phyloP scores from a whole-genome alignment of 2,888 invertebrate genomes.

The Dynastes maya region DNA sequence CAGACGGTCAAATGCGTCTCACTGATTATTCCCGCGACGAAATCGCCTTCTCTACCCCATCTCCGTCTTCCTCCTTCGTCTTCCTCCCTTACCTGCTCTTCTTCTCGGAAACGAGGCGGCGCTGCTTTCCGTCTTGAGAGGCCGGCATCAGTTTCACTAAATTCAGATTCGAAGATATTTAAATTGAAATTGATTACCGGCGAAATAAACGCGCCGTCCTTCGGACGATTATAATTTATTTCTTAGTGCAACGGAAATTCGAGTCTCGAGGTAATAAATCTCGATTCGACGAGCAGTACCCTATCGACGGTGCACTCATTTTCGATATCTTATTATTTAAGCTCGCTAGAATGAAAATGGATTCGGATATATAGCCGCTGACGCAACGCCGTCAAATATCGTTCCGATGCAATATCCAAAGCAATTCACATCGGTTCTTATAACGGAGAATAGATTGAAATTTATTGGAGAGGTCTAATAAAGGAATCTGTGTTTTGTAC shows the following conservation, averaged over 20 bases:
- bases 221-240: conserved; percentile 45
- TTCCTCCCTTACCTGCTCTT: not conserved
- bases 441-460: not conserved
- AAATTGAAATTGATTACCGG: conserved; percentile 51
- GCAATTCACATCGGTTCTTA: conserved; percentile 6
- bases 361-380: conserved; percentile 22
- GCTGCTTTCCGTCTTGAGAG: no score
- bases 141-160: conserved; percentile 33
- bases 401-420: conserved; percentile 23
- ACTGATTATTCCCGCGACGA: conserved; percentile 49
- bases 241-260: conserved; percentile 44
- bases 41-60: not conserved
- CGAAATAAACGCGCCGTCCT: conserved; percentile 33
- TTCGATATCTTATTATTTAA: conserved; percentile 44
- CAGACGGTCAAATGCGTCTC: conserved; percentile 53
- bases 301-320: conserved; percentile 30
- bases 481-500: not conserved
- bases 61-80: conserved; percentile 1
- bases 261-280: conserved; percentile 37
- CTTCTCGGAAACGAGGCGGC: not conserved
- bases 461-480: not conserved
- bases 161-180: conserved; percentile 48
- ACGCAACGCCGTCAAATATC: conserved; percentile 20
- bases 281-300: conserved; percentile 28
- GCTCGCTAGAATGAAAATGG: conserved; percentile 25